Evolutionary conservation across 1,140 invertebrate species (phyloP), one percentile per base, ranked within the genome.

Genomic region (Bilobella aurantiaca): DNA sequence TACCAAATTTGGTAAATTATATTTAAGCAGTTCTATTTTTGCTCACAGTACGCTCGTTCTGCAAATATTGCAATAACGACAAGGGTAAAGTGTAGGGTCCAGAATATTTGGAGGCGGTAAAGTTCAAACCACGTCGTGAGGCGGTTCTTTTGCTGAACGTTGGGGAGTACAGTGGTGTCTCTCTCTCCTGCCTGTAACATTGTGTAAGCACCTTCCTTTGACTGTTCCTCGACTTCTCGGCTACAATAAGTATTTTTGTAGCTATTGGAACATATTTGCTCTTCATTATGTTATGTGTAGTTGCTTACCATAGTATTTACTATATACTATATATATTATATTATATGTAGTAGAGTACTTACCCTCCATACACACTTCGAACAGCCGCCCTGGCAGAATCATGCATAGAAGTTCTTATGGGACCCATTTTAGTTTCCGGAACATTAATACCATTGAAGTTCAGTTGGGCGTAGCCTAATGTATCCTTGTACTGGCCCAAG

Each of bases 11-110:
- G n/a, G n/a, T n/a, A n/a, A n/a, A n/a, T n/a, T n/a, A n/a, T n/a
- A n/a, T n/a, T n/a, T n/a, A n/a, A n/a, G n/a, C n/a, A n/a, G n/a
- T n/a, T n/a, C n/a, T n/a, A n/a, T n/a, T 2, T 32, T 37, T 25
- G 53, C 25, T 77, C 75, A 83, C 82, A 78, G 69, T 83, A 83
- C 23, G 80, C 78, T 70, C 82, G 75, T 73, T 84, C 81, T 14
- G 76, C 75, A 71, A 84, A 84, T 68, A 84, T 80, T 2, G 75
- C 76, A n/a, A 81, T 53, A 30, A 82, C 70, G 12, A 83, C 73
- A 1, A 81, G 63, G 0, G 81, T 83, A 66, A 81, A 84, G 2
- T 83, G 69, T n/a, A 73, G 69, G 1, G 74, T 31, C 82, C 81
- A 84, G 71, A 83, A 84, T 37, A 83, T 79, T 67, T 81, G 75